Evolutionary conservation across 2,113 vertebrate genomes (phyloP).

Genomic region (Clarias magur): DNA sequence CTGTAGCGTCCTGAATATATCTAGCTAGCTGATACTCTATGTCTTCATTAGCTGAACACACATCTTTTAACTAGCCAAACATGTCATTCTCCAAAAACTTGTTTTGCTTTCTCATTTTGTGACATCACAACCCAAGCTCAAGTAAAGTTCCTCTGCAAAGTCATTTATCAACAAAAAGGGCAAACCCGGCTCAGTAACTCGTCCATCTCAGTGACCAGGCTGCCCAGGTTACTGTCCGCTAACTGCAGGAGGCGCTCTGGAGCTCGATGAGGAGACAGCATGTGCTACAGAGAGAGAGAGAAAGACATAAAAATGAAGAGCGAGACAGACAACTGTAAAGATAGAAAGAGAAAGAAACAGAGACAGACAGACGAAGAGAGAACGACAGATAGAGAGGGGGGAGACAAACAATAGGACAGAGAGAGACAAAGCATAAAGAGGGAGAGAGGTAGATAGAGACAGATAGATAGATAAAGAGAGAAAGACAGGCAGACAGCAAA

Average conservation of each 20-base stretch:
- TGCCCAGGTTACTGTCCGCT: conserved; percentile 87
- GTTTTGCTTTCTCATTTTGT: not conserved
- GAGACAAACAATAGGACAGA: not conserved
- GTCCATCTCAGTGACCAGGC: conserved; percentile 90
- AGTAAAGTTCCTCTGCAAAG: too few species aligned
- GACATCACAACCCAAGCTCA: too few species aligned
- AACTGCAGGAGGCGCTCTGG: conserved; percentile 90
- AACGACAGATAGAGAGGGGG: not conserved
- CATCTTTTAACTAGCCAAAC: not conserved
- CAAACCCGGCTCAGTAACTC: conserved; percentile 92
- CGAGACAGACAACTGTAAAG: conserved; percentile 58
- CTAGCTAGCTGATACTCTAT: not conserved
- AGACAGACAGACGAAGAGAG: not conserved
- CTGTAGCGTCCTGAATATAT: not conserved
- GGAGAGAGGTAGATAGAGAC: not conserved
- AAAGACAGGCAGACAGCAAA: too few species aligned
- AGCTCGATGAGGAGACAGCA: conserved; percentile 92
- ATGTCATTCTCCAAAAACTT: too few species aligned
- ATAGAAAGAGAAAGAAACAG: not conserved
- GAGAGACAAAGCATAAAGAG: not conserved
- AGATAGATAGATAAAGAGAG: not conserved
- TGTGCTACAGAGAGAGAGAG: conserved; percentile 81
- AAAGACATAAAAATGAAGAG: conserved; percentile 50
- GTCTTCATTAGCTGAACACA: too few species aligned
- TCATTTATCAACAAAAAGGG: not conserved